Conservation (phyloP, 1,140 invertebrate species). For the Bombus consobrinus region DNA sequence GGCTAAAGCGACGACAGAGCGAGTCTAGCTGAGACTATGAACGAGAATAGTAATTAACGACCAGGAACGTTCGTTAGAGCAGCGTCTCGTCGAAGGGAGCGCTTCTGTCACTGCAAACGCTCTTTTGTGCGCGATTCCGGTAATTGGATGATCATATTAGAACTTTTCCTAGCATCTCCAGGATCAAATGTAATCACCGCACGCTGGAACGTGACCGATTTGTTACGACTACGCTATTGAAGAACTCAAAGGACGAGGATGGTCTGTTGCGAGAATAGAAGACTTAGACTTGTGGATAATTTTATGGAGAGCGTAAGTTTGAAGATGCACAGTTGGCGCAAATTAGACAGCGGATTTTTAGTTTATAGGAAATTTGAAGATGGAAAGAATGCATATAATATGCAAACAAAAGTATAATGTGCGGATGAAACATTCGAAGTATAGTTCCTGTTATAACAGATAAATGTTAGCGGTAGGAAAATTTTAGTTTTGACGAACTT, state of each 20-base stretch:
- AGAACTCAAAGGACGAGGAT: not conserved
- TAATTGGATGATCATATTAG: conserved; percentile 73
- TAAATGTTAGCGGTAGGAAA: too few relatives aligned
- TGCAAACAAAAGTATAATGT: too few relatives aligned
- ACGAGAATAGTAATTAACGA: conserved; percentile 72
- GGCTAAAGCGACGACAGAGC: not conserved
- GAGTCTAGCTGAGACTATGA: conserved; percentile 29
- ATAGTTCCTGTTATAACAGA: too few relatives aligned
- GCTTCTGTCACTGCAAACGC: not conserved
- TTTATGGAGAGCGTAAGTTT: not conserved
- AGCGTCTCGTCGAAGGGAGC: conserved; percentile 29
- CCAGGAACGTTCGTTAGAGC: conserved; percentile 67
- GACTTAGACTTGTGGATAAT: not conserved
- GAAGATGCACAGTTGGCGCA: too few relatives aligned
- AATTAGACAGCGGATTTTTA: not conserved
- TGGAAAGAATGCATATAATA: too few relatives aligned
- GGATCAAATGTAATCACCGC: not conserved
- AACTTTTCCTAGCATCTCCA: conserved; percentile 3
- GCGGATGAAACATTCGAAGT: too few relatives aligned
- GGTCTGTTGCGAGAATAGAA: not conserved
- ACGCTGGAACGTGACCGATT: not conserved
- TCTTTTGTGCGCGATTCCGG: conserved; percentile 65
- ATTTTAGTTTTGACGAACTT: too few relatives aligned
- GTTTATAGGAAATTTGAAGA: too few relatives aligned
- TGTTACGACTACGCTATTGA: not conserved